phyloP scores from a whole-genome alignment of 2,888 invertebrate genomes.

The Formica aserva region DNA sequence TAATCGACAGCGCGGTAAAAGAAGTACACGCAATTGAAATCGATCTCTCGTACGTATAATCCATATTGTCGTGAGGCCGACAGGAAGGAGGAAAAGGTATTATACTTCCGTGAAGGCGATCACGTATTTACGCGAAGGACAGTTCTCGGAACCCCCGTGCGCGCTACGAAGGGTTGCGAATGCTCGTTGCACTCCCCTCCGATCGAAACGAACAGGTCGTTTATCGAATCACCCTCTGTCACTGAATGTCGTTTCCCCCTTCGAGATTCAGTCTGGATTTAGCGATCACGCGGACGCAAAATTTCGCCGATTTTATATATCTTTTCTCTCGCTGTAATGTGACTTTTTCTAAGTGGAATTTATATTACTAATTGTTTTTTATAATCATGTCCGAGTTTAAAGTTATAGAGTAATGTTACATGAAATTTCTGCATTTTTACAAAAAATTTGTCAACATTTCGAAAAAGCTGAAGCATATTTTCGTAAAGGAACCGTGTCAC shows the following conservation, averaged over 20 bases:
- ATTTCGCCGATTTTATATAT: not conserved
- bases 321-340: not conserved
- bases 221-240: slow-evolving; percentile 37
- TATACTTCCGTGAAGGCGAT: slow-evolving; percentile 43
- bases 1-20: not conserved
- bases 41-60: slow-evolving; percentile 27
- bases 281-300: not conserved
- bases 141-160: slow-evolving; percentile 32
- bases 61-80: slow-evolving; percentile 3
- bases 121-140: slow-evolving; percentile 46
- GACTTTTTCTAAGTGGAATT: not conserved
- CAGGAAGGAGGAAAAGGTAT: slow-evolving; percentile 41
- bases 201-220: slow-evolving; percentile 40
- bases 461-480: not conserved
- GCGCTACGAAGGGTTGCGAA: slow-evolving; percentile 31
- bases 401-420: not conserved
- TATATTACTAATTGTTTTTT: not conserved
- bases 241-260: not conserved
- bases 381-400: not conserved
- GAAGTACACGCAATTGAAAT: slow-evolving; percentile 22
- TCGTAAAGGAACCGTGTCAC: not conserved
- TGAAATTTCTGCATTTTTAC: not conserved
- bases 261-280: slow-evolving; percentile 29
- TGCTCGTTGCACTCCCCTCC: slow-evolving; percentile 19
- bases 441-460: not conserved